Evolutionary conservation across 2,888 invertebrate genomes (phyloP).

Genomic region (Leptinotarsa peninsularis): DNA sequence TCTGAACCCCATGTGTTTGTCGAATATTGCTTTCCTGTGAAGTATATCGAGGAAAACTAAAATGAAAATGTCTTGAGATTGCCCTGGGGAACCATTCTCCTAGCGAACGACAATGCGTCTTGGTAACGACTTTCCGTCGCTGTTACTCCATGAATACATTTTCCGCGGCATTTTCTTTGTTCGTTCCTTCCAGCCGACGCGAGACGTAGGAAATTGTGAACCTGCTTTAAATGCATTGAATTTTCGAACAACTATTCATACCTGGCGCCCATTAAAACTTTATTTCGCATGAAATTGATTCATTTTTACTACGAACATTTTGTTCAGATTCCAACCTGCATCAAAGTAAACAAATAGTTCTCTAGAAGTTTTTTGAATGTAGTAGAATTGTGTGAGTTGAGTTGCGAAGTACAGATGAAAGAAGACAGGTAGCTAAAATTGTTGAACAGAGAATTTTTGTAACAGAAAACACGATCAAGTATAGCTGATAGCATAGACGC

Average conservation of each 20-base stretch:
- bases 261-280: slow-evolving; percentile 39
- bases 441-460: too few relatives aligned
- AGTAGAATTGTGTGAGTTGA: too few relatives aligned
- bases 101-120: slow-evolving; percentile 67
- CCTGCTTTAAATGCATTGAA: slow-evolving; percentile 67
- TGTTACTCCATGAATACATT: slow-evolving; percentile 61
- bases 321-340: background rate
- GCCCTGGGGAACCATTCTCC: slow-evolving; percentile 62
- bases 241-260: slow-evolving; percentile 57
- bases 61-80: slow-evolving; percentile 66
- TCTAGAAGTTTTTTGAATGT: too few relatives aligned
- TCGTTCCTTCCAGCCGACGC: slow-evolving; percentile 55
- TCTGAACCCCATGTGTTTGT: slow-evolving; percentile 48
- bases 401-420: too few relatives aligned
- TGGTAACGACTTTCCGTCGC: slow-evolving; percentile 63
- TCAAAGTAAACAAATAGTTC: too few relatives aligned
- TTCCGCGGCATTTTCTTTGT: slow-evolving; percentile 58
- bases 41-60: slow-evolving; percentile 60
- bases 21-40: slow-evolving; percentile 55
- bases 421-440: too few relatives aligned
- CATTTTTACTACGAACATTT: background rate
- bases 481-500: too few relatives aligned
- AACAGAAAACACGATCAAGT: too few relatives aligned
- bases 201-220: slow-evolving; percentile 46
- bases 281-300: slow-evolving; percentile 10